Conservation (phyloP, 1,140 invertebrate genomes). For the Cepaea nemoralis region DNA sequence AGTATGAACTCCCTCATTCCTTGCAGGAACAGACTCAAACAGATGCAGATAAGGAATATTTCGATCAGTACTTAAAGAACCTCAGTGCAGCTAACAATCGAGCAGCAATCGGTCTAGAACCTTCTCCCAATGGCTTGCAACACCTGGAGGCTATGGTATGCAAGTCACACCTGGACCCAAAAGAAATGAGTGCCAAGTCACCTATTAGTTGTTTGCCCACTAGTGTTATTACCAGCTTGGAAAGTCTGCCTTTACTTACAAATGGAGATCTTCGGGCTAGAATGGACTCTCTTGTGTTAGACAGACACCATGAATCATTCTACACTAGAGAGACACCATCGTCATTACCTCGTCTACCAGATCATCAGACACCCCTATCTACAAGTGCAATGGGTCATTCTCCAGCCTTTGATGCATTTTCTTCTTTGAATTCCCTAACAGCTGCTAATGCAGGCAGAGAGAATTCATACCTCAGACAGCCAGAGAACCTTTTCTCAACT, state of each 20-base stretch:
- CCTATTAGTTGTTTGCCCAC: constrained; percentile 44
- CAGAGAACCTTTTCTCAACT: constrained; percentile 52
- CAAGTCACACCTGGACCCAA: constrained; percentile 46
- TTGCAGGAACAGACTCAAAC: constrained; percentile 40
- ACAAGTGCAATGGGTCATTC: constrained; percentile 5
- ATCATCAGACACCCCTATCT: constrained; percentile 15
- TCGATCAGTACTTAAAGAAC: constrained; percentile 61
- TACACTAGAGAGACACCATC: constrained; percentile 48
- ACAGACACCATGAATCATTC: constrained; percentile 54
- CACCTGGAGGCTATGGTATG: constrained; percentile 48
- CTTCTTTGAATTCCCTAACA: constrained; percentile 44
- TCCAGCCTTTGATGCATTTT: constrained; percentile 45
- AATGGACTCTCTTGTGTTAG: constrained; percentile 56
- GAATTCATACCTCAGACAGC: constrained; percentile 44
- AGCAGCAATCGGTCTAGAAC: constrained; percentile 34
- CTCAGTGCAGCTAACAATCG: constrained; percentile 41
- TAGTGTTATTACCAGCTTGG: constrained; percentile 46
- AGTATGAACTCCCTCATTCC: constrained; percentile 42
- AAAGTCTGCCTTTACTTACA: constrained; percentile 39
- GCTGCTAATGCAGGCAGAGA: constrained; percentile 40
- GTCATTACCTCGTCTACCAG: constrained; percentile 40
- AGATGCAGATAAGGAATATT: constrained; percentile 63
- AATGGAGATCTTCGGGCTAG: constrained; percentile 36
- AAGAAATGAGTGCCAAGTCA: constrained; percentile 44
- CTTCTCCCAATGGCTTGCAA: constrained; percentile 40